Conservation (phyloP, 2,888 invertebrate species). For the Cyclophora punctaria region DNA sequence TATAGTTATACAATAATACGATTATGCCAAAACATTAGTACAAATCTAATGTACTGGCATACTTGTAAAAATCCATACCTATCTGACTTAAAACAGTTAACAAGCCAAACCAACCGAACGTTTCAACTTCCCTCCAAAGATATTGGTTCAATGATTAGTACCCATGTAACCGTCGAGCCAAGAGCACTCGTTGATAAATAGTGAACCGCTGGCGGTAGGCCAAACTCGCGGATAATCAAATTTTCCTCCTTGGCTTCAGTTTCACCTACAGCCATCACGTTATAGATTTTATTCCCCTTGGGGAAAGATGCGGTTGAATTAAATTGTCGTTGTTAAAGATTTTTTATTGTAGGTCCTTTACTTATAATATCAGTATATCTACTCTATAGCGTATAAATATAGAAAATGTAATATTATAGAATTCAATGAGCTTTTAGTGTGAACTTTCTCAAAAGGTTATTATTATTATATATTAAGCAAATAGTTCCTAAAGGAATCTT, state of each 20-base stretch:
- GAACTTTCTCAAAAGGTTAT: too few relatives aligned
- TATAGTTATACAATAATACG: too few relatives aligned
- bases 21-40: too few relatives aligned
- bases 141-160: constrained; percentile 62
- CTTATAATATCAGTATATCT: too few relatives aligned
- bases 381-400: too few relatives aligned
- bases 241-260: constrained; percentile 51
- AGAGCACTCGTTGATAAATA: constrained; percentile 67
- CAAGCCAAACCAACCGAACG: constrained; percentile 16
- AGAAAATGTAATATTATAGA: too few relatives aligned
- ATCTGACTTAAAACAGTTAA: constrained; percentile 7
- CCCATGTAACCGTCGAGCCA: constrained; percentile 64
- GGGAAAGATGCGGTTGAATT: constrained; percentile 61
- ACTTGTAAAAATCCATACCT: too few relatives aligned
- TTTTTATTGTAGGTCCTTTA: constrained; percentile 16
- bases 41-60: too few relatives aligned
- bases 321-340: constrained; percentile 69
- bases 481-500: too few relatives aligned
- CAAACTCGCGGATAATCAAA: constrained; percentile 74
- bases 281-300: constrained; percentile 70
- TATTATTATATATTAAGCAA: too few relatives aligned
- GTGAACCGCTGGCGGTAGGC: constrained; percentile 70
- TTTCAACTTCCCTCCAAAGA: constrained; percentile 17
- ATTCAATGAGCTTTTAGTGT: too few relatives aligned
- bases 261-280: constrained; percentile 58